Conservation (phyloP, 2,888 invertebrate species). For the Aquatica leii region DNA sequence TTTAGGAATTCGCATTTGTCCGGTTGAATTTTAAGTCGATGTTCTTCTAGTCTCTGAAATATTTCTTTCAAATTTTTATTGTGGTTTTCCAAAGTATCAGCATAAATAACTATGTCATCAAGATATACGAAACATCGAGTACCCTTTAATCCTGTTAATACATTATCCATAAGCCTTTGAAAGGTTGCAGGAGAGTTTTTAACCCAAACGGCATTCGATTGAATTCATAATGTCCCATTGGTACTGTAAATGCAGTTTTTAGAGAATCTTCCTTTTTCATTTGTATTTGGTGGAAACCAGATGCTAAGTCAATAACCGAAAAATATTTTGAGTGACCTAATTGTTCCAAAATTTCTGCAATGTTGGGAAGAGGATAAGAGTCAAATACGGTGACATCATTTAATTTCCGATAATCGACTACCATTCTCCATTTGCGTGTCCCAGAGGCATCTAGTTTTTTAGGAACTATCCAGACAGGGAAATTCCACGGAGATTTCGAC, state of each 20-base stretch:
- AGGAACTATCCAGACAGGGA: constrained; percentile 53
- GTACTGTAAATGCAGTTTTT: constrained; percentile 44
- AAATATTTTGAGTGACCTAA: constrained; percentile 2
- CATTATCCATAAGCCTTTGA: constrained; percentile 38
- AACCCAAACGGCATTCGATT: constrained; percentile 4
- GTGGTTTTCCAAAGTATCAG: neutral
- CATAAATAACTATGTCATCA: constrained; percentile 26
- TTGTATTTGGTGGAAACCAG: constrained; percentile 44
- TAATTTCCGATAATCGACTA: neutral
- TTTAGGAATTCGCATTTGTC: too few species aligned
- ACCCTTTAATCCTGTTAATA: constrained; percentile 29
- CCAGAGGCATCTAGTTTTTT: constrained; percentile 52
- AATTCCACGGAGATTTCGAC: constrained; percentile 51
- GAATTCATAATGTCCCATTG: constrained; percentile 42
- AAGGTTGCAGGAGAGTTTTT: constrained; percentile 27
- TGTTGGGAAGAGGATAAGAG: constrained; percentile 1
- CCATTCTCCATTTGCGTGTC: constrained; percentile 17
- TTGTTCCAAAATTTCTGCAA: neutral
- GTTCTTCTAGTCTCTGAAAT: neutral
- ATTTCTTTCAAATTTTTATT: neutral
- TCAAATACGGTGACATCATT: neutral
- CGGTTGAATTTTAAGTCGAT: neutral
- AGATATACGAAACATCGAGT: constrained; percentile 38
- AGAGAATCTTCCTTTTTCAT: constrained; percentile 35
- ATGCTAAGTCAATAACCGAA: constrained; percentile 40